Percentiles rank a stretch among this genome's conserved stretches.
Conservation (phyloP, 2,888 invertebrate genomes). For the Ochropleura leucogaster region DNA sequence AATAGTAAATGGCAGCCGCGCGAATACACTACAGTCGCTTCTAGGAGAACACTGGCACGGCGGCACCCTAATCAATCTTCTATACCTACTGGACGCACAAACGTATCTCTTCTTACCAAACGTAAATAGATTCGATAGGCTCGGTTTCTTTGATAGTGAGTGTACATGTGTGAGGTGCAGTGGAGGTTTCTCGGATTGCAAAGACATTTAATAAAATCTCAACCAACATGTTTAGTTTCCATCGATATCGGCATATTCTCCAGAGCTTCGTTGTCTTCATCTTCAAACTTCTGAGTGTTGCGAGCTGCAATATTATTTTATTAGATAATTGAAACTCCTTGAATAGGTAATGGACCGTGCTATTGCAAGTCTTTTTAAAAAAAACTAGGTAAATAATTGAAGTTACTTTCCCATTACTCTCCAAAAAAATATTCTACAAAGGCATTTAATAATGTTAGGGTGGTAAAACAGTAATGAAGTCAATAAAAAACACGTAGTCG, state of each 20-base stretch:
- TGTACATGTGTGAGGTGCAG: background rate
- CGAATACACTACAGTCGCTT: background rate
- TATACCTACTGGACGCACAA: background rate
- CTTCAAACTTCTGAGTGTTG: conserved; percentile 6
- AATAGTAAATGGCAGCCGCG: background rate
- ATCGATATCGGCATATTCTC: background rate
- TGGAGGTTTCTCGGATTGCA: background rate
- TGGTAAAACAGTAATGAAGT: background rate
- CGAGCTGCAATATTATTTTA: conserved; percentile 21
- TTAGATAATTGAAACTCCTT: conserved; percentile 1
- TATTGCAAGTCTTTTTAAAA: background rate
- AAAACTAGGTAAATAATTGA: background rate
- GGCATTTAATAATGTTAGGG: background rate
- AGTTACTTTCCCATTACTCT: background rate
- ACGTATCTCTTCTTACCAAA: background rate
- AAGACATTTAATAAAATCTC: background rate
- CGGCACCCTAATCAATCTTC: no score
- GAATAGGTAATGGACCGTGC: background rate
- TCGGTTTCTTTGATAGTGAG: background rate
- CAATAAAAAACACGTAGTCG: background rate
- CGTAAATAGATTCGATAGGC: background rate
- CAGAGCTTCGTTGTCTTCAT: background rate
- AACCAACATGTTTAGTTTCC: conserved; percentile 10
- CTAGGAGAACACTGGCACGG: background rate
- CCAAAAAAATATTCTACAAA: background rate